Percentiles rank a stretch among this genome's conserved stretches.
These are phyloP conservation scores for Ciconia maguari DNA, from an alignment of 2,113 vertebrate species.

Conservation along the genomic window DNA sequence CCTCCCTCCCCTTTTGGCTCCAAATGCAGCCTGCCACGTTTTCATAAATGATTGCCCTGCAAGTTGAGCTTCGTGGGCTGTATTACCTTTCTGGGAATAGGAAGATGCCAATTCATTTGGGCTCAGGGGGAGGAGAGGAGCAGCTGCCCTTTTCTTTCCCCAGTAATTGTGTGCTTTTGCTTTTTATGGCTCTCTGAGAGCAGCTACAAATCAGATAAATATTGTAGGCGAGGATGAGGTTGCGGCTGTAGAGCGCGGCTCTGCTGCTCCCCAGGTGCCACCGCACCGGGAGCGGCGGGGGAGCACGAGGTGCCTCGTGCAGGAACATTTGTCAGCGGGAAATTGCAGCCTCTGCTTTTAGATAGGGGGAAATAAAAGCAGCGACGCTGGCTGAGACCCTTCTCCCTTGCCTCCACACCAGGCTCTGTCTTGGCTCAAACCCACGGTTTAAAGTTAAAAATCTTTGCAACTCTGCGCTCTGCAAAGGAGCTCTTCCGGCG, in stretches of 20 bases:
- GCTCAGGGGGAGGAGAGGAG: slow-evolving; percentile 33
- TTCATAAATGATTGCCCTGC: slow-evolving; percentile 19
- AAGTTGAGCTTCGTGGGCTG: not conserved
- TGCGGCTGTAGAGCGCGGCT: not conserved
- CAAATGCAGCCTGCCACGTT: slow-evolving; percentile 3
- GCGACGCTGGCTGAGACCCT: not conserved
- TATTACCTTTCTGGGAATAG: slow-evolving; percentile 58
- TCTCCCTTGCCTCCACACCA: not conserved
- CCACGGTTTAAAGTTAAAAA: not conserved
- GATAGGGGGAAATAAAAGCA: not conserved
- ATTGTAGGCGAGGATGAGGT: not conserved
- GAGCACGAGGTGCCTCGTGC: not conserved
- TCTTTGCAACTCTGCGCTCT: not conserved
- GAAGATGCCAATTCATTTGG: not conserved
- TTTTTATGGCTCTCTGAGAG: slow-evolving; percentile 39
- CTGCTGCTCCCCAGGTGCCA: not conserved
- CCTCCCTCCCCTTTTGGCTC: not conserved
- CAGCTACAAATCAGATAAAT: slow-evolving; percentile 37
- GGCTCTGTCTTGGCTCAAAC: not conserved
- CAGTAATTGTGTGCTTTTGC: slow-evolving; percentile 21
- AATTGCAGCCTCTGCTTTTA: not conserved
- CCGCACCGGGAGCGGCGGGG: fast-evolving
- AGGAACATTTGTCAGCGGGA: not conserved
- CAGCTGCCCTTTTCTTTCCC: slow-evolving; percentile 55
- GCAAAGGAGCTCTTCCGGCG: not conserved